Percentiles rank a stretch among this genome's conserved stretches.
These are phyloP conservation scores for Oreochromis grahami DNA, from an alignment of 2,797 vertebrate genomes.

Conservation along the genomic window DNA sequence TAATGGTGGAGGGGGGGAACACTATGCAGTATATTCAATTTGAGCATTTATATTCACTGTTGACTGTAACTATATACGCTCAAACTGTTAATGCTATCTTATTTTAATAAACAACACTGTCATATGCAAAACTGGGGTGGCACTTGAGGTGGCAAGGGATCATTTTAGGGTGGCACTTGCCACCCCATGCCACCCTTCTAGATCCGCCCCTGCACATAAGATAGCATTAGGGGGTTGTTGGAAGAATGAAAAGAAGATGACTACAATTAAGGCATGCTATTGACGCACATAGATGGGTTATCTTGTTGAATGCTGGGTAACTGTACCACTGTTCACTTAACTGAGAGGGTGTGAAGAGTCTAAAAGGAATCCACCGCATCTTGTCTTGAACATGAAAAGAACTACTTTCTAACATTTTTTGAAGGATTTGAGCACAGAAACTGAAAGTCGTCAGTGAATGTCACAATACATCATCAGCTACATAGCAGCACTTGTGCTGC, in stretches of 20 bases:
- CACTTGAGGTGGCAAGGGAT: too few relatives aligned
- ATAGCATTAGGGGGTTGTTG: not conserved
- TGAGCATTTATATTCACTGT: too few relatives aligned
- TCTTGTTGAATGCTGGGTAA: not conserved
- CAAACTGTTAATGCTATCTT: too few relatives aligned
- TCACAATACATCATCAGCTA: not conserved
- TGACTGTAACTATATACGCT: too few relatives aligned
- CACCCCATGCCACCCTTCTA: too few relatives aligned
- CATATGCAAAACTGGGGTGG: too few relatives aligned
- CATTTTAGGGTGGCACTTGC: too few relatives aligned
- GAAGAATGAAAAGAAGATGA: not conserved
- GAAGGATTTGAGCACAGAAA: not conserved
- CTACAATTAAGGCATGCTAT: not conserved
- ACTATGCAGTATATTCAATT: too few relatives aligned
- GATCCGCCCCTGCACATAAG: too few relatives aligned
- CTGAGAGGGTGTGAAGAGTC: not conserved
- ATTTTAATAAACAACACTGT: too few relatives aligned
- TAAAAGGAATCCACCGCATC: not conserved
- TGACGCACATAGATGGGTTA: not conserved
- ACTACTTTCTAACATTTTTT: not conserved
- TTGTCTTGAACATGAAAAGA: not conserved
- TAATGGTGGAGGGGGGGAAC: too few relatives aligned
- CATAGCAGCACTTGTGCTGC: not conserved
- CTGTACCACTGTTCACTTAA: not conserved
- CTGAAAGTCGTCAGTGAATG: not conserved